A percentile compares a stretch with the other conserved stretches of the same genome.
These are phyloP conservation scores for Drosophila pseudoananassae DNA, from an alignment of 1,140 invertebrate species.

Conservation along the genomic window DNA sequence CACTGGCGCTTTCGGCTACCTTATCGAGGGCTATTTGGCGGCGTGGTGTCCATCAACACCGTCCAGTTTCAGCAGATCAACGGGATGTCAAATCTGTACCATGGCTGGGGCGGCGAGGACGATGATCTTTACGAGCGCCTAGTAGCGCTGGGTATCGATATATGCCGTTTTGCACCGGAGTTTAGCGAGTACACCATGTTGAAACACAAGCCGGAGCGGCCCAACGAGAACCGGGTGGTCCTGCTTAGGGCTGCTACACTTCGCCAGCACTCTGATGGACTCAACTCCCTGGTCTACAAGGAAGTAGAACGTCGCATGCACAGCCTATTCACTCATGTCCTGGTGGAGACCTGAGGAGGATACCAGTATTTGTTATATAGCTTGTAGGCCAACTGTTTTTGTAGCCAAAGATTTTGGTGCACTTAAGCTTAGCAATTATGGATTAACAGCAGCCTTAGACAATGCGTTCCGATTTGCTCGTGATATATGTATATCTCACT, in stretches of 20 bases:
- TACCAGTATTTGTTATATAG: conserved; percentile 58
- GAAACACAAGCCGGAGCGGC: conserved; percentile 87
- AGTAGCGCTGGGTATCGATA: conserved; percentile 85
- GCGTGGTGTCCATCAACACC: conserved; percentile 89
- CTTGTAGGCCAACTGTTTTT: conserved; percentile 56
- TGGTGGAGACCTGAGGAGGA: conserved; percentile 84
- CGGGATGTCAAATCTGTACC: conserved; percentile 93
- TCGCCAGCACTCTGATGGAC: conserved; percentile 87
- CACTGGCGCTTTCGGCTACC: conserved; percentile 93
- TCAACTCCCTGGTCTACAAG: conserved; percentile 89
- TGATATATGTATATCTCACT: conserved; percentile 27
- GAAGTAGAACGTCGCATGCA: conserved; percentile 86
- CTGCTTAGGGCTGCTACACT: conserved; percentile 84
- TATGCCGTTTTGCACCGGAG: conserved; percentile 89
- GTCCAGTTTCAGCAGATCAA: conserved; percentile 92
- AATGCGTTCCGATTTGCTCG: conserved; percentile 39
- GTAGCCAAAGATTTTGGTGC: conserved; percentile 30
- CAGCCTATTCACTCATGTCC: conserved; percentile 86
- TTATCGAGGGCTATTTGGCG: conserved; percentile 90
- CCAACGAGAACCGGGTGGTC: conserved; percentile 67
- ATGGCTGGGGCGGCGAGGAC: conserved; percentile 96
- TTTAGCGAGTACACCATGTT: conserved; percentile 92
- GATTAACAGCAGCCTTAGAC: conserved; percentile 30
- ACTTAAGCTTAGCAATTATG: conserved; percentile 19
- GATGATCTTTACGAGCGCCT: conserved; percentile 93